Percentiles rank a stretch among this genome's conserved stretches.
Evolutionary conservation across 1,140 invertebrate genomes (phyloP).

Genomic region (Drosophila cardini): DNA sequence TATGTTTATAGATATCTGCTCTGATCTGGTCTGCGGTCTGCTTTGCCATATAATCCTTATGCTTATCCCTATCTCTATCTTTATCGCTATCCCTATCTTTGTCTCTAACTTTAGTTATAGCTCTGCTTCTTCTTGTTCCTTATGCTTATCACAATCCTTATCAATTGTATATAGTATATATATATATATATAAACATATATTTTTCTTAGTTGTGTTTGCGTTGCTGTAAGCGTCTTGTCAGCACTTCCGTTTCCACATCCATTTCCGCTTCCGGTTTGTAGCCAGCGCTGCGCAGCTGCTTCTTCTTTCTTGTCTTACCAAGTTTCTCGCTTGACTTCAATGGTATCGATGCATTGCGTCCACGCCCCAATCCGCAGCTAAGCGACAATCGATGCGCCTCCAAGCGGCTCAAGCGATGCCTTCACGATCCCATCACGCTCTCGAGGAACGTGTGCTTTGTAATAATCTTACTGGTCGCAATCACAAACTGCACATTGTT

Average conservation of each 20-base stretch:
- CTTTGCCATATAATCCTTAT: neutral
- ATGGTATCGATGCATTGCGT: conserved; percentile 57
- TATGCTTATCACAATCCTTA: too few relatives aligned
- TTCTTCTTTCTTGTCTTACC: neutral
- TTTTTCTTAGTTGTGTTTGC: too few relatives aligned
- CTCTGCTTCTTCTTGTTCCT: conserved; percentile 2
- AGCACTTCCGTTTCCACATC: neutral
- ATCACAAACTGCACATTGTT: conserved; percentile 96
- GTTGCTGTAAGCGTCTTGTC: too few relatives aligned
- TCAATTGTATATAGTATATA: too few relatives aligned
- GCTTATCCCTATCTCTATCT: neutral
- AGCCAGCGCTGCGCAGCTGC: conserved; percentile 6
- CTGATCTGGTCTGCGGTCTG: neutral
- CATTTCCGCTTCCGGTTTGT: conserved; percentile 5
- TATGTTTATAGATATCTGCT: neutral
- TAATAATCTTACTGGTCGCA: conserved; percentile 96
- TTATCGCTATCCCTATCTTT: too few relatives aligned
- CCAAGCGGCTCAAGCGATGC: conserved; percentile 55
- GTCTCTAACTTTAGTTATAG: conserved; percentile 11
- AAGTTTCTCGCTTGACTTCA: conserved; percentile 35
- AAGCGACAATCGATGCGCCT: conserved; percentile 50
- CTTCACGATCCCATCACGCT: conserved; percentile 66
- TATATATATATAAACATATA: too few relatives aligned
- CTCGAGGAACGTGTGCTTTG: conserved; percentile 93
- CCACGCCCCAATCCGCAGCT: conserved; percentile 58